phyloP scores from a whole-genome alignment of 2,797 vertebrate species.

The Pitangus sulphuratus region DNA sequence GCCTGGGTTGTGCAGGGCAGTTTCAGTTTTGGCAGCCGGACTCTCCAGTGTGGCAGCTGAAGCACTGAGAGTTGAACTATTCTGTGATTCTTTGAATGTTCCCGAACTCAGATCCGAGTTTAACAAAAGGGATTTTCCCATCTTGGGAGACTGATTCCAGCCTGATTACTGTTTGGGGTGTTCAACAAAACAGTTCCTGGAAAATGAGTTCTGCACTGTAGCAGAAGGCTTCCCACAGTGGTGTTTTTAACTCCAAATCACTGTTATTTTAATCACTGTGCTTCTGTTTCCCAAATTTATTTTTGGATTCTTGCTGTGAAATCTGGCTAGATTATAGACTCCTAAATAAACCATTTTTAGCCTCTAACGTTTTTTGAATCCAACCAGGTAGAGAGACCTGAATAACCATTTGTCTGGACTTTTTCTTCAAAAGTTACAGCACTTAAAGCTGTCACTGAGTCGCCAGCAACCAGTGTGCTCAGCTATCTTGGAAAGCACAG shows the following conservation, averaged over 20 bases:
- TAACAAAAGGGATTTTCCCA: not conserved
- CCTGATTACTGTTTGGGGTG: not conserved
- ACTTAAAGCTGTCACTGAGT: not conserved
- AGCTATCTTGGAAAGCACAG: not conserved
- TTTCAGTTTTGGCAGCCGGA: not conserved
- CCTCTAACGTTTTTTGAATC: not conserved
- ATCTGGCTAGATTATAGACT: not conserved
- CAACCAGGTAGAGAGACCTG: not conserved
- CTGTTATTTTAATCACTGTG: not conserved
- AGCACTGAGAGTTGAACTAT: not conserved
- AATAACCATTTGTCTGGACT: not conserved
- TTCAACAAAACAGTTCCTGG: not conserved
- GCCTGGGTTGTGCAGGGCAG: not conserved
- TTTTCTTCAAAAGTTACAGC: not conserved
- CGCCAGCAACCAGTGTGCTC: not conserved
- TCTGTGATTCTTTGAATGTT: not conserved
- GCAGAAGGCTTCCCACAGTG: not conserved
- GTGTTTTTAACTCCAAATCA: not conserved
- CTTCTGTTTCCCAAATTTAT: constrained; percentile 2
- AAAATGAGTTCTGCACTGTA: not conserved
- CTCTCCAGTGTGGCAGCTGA: not conserved
- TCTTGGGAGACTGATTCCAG: not conserved
- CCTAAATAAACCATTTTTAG: not conserved
- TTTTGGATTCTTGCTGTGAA: not conserved
- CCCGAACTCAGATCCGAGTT: not conserved